Percentiles rank a stretch among this genome's conserved stretches.
phyloP scores from a whole-genome alignment of 2,113 vertebrate species.

The Sylvilagus bachmani region DNA sequence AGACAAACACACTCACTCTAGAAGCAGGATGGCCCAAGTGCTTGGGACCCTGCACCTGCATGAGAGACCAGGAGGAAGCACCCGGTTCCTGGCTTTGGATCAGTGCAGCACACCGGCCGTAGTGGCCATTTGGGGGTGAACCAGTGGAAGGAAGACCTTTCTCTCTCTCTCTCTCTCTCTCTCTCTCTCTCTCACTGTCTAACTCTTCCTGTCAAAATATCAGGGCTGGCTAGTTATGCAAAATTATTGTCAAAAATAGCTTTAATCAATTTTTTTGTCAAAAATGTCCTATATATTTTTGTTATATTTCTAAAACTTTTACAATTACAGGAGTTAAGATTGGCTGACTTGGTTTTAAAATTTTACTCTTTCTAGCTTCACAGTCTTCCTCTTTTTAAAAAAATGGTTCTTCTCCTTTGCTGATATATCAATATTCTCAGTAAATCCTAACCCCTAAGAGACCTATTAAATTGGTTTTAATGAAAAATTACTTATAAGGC shows the following conservation, averaged over 20 bases:
- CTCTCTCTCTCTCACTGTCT: too few relatives aligned
- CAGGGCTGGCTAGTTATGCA: background rate
- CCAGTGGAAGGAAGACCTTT: too few relatives aligned
- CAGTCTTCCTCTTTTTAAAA: background rate
- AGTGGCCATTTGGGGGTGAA: too few relatives aligned
- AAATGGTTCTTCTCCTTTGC: background rate
- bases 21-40: too few relatives aligned
- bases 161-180: too few relatives aligned
- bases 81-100: too few relatives aligned
- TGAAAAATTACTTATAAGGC: slow-evolving; percentile 46
- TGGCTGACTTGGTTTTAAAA: background rate
- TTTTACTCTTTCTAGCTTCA: background rate
- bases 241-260: background rate
- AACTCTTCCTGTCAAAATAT: background rate
- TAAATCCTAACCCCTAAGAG: background rate
- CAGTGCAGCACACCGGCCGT: too few relatives aligned
- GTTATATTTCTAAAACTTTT: background rate
- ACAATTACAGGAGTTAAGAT: background rate
- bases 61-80: too few relatives aligned
- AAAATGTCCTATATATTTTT: background rate
- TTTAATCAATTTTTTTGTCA: background rate
- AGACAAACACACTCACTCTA: background rate
- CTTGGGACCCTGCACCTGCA: too few relatives aligned
- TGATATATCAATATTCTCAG: slow-evolving; percentile 16
- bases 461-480: background rate